Conservation (phyloP, 2,888 invertebrate species). For the Drosophila atroscutellata region DNA sequence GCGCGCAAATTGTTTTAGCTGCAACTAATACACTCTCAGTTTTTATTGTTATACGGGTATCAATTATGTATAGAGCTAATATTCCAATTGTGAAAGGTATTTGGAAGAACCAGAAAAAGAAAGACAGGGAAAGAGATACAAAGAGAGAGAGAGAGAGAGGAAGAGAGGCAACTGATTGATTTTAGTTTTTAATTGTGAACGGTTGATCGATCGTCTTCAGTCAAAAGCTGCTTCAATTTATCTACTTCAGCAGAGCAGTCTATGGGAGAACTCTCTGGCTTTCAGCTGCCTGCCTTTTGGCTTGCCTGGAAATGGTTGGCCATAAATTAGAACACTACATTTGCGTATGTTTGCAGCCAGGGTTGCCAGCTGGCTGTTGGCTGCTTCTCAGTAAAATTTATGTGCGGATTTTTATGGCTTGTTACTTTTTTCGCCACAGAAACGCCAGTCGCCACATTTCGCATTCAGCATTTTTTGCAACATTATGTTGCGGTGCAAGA, state of each 20-base stretch:
- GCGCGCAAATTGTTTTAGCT: constrained; percentile 7
- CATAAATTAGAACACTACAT: constrained; percentile 65
- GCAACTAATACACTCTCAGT: neutral
- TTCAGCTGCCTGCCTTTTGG: constrained; percentile 22
- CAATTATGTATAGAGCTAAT: neutral
- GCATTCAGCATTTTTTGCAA: constrained; percentile 26
- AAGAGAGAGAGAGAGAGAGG: neutral
- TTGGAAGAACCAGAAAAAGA: neutral
- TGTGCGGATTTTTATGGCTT: constrained; percentile 68
- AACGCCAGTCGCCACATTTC: constrained; percentile 8
- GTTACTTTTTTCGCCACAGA: constrained; percentile 33
- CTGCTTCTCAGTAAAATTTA: constrained; percentile 52
- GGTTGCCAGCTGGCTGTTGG: constrained; percentile 21
- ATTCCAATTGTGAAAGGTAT: neutral
- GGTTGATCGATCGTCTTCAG: constrained; percentile 1
- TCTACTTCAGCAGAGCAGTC: constrained; percentile 37
- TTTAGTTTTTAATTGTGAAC: neutral
- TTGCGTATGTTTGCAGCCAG: constrained; percentile 66
- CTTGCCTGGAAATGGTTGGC: constrained; percentile 46
- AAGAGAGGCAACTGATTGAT: neutral
- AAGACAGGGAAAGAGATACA: too few relatives aligned
- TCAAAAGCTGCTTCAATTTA: constrained; percentile 60
- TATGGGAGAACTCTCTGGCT: neutral
- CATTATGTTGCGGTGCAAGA: constrained; percentile 29
- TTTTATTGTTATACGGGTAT: neutral